A percentile compares a stretch with the other conserved stretches of the same genome.
These are phyloP conservation scores for Bombus huntii DNA, from an alignment of 1,140 invertebrate species.

Conservation along the genomic window DNA sequence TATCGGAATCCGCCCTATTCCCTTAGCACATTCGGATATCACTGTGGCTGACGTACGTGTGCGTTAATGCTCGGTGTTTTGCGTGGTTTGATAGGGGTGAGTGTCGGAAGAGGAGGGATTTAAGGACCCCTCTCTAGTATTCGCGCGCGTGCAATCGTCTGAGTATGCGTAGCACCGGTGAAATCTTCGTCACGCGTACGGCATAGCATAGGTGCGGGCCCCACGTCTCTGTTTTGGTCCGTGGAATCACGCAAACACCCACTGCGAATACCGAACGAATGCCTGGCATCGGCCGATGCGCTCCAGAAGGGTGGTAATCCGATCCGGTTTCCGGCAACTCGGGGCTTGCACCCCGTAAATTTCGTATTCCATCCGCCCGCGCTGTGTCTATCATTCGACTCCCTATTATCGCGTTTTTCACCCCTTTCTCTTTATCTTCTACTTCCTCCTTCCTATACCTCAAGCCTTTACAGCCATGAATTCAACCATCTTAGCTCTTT, in stretches of 20 bases:
- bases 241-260: slow-evolving; percentile 63
- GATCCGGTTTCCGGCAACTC: slow-evolving; percentile 44
- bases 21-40: slow-evolving; percentile 73
- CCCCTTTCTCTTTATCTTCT: no score
- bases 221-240: slow-evolving; percentile 28
- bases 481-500: no score
- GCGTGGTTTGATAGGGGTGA: background rate
- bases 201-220: slow-evolving; percentile 48
- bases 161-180: slow-evolving; percentile 32
- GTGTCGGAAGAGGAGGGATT: background rate
- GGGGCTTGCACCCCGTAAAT: slow-evolving; percentile 14
- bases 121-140: slow-evolving; percentile 9
- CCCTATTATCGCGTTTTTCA: no score
- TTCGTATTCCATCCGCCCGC: slow-evolving; percentile 60
- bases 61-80: slow-evolving; percentile 68
- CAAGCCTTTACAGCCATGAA: no score
- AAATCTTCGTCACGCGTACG: slow-evolving; percentile 56
- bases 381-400: no score
- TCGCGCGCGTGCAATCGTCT: slow-evolving; percentile 2
- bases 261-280: slow-evolving; percentile 56
- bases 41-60: slow-evolving; percentile 41
- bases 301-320: slow-evolving; percentile 57
- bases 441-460: no score
- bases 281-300: slow-evolving; percentile 45
- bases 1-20: slow-evolving; percentile 51